phyloP scores from a whole-genome alignment of 1,140 invertebrate species.

The Drosophila asahinai region DNA sequence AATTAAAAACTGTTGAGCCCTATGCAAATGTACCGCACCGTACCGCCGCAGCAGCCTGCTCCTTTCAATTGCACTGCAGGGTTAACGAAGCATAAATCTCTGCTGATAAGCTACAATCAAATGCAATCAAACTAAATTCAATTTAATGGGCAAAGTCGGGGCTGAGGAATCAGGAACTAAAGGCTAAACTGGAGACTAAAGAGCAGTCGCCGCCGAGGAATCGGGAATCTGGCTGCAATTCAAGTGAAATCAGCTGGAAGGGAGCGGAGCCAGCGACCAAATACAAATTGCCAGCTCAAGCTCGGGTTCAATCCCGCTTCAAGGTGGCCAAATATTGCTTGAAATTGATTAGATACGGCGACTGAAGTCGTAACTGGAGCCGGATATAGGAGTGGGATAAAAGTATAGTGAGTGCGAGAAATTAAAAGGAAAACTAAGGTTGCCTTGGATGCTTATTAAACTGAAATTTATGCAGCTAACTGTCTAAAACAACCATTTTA shows the following conservation, averaged over 20 bases:
- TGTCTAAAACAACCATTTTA: neutral
- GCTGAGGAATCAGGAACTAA: slow-evolving; percentile 25
- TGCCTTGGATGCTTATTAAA: neutral
- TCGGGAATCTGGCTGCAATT: slow-evolving; percentile 49
- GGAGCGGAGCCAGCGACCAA: slow-evolving; percentile 57
- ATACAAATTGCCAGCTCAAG: slow-evolving; percentile 68
- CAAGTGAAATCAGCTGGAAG: slow-evolving; percentile 75
- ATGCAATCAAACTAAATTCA: slow-evolving; percentile 83
- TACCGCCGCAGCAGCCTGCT: slow-evolving; percentile 3
- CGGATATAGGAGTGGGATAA: slow-evolving; percentile 1
- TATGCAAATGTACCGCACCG: slow-evolving; percentile 57
- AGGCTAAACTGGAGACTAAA: slow-evolving; percentile 29
- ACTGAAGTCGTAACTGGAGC: slow-evolving; percentile 12
- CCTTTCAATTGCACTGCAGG: slow-evolving; percentile 60
- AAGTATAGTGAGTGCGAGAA: neutral
- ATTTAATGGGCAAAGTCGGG: slow-evolving; percentile 63
- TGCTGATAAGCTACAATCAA: slow-evolving; percentile 82
- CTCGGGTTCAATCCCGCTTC: slow-evolving; percentile 31
- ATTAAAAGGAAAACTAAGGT: neutral
- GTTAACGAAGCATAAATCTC: slow-evolving; percentile 80
- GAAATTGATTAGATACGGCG: slow-evolving; percentile 61
- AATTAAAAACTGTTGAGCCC: slow-evolving; percentile 67
- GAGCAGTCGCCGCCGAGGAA: slow-evolving; percentile 34
- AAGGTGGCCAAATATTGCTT: slow-evolving; percentile 64
- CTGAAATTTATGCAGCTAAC: neutral